phyloP scores from a whole-genome alignment of 2,797 vertebrate genomes.

The Tenualosa ilisha region DNA sequence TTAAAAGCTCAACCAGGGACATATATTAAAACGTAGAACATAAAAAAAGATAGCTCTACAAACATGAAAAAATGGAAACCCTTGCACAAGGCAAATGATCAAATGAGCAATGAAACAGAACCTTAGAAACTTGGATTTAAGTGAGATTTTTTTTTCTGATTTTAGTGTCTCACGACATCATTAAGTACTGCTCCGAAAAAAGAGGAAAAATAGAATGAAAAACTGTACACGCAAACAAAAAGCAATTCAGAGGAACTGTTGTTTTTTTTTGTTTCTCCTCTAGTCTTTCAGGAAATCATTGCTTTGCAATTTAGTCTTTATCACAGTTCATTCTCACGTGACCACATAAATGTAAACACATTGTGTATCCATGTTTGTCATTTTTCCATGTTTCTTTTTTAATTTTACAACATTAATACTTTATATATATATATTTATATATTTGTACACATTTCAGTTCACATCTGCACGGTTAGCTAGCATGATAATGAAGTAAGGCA shows the following conservation, averaged over 20 bases:
- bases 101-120: slow-evolving; percentile 76
- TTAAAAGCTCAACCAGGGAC: slow-evolving; percentile 89
- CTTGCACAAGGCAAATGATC: slow-evolving; percentile 86
- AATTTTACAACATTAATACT: slow-evolving; percentile 89
- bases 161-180: slow-evolving; percentile 99
- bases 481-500: slow-evolving; percentile 91
- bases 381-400: slow-evolving; percentile 61
- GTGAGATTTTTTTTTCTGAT: slow-evolving; percentile 87
- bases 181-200: slow-evolving; percentile 85
- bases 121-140: slow-evolving; percentile 78
- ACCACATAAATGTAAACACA: slow-evolving; percentile 98
- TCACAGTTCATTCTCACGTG: slow-evolving; percentile 86
- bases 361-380: slow-evolving; percentile 66
- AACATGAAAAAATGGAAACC: slow-evolving; percentile 63
- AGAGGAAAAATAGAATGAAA: slow-evolving; percentile 51
- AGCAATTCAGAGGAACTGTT: slow-evolving; percentile 79
- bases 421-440: slow-evolving; percentile 80
- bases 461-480: slow-evolving; percentile 89
- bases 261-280: slow-evolving; percentile 57
- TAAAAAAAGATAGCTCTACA: slow-evolving; percentile 78
- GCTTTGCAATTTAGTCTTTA: slow-evolving; percentile 80
- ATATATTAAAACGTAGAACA: slow-evolving; percentile 92
- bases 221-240: slow-evolving; percentile 84
- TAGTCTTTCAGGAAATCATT: slow-evolving; percentile 83
- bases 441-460: slow-evolving; percentile 76